Percentiles rank a stretch among this genome's conserved stretches.
phyloP scores from a whole-genome alignment of 2,888 invertebrate species.

The Idaea straminata region DNA sequence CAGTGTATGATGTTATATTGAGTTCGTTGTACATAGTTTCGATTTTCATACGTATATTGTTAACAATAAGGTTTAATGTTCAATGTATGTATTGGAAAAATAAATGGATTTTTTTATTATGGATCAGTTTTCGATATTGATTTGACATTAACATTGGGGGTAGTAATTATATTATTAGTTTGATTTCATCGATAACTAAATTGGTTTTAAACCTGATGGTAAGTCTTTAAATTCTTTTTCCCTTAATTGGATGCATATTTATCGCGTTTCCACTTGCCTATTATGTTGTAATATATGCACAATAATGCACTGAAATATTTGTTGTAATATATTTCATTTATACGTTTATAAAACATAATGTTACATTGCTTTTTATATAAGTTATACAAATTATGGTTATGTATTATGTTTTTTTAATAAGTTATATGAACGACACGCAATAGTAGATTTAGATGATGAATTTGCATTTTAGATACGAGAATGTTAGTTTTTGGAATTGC shows the following conservation, averaged over 20 bases:
- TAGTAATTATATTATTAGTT: background rate
- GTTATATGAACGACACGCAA: slow-evolving; percentile 22
- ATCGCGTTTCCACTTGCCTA: slow-evolving; percentile 23
- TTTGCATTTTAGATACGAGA: slow-evolving; percentile 52
- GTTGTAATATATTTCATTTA: slow-evolving; percentile 5
- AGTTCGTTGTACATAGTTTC: slow-evolving; percentile 52
- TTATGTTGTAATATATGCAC: slow-evolving; percentile 24
- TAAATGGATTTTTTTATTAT: background rate
- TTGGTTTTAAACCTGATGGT: background rate
- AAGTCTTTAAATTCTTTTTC: background rate
- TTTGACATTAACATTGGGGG: background rate
- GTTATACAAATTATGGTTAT: slow-evolving; percentile 9
- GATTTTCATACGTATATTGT: slow-evolving; percentile 6
- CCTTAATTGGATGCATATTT: slow-evolving; percentile 13
- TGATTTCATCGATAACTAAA: background rate
- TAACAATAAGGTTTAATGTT: slow-evolving; percentile 24
- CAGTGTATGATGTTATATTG: slow-evolving; percentile 52
- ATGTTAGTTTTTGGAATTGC: slow-evolving; percentile 74
- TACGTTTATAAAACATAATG: slow-evolving; percentile 4
- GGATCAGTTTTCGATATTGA: background rate
- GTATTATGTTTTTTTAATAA: slow-evolving; percentile 19
- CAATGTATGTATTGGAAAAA: background rate
- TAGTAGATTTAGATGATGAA: slow-evolving; percentile 34
- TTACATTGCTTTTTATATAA: slow-evolving; percentile 19
- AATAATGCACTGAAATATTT: slow-evolving; percentile 13